Evolutionary conservation across 2,113 vertebrate species (phyloP).

Genomic region (Chinchilla lanigera): DNA sequence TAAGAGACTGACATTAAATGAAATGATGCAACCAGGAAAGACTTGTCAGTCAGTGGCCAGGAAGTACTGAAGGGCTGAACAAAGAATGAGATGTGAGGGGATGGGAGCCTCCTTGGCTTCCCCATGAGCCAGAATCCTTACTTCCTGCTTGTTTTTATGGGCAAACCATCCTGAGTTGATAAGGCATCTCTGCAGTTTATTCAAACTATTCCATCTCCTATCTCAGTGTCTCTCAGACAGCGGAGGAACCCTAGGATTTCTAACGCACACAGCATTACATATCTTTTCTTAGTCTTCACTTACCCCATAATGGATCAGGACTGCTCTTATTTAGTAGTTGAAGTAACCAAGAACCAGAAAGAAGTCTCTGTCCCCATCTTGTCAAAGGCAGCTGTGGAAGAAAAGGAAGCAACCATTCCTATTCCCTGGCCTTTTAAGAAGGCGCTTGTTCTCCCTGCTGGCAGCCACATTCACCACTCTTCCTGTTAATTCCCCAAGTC

Average conservation of each 20-base stretch:
- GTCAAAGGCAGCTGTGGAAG: background rate
- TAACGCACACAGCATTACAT: fast-evolving
- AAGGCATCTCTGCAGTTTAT: background rate
- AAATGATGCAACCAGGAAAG: background rate
- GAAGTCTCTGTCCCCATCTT: background rate
- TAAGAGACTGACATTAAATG: background rate
- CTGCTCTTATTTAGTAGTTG: background rate
- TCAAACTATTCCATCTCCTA: background rate
- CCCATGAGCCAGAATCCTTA: background rate
- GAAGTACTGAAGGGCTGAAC: background rate
- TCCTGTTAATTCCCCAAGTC: background rate
- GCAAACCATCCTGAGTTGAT: background rate
- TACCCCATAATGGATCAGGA: background rate
- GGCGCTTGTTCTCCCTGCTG: background rate
- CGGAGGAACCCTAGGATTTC: background rate
- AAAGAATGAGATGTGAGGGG: fast-evolving
- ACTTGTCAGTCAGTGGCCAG: background rate
- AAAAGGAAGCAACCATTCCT: no score
- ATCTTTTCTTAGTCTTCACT: background rate
- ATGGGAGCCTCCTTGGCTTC: background rate
- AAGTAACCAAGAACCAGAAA: background rate
- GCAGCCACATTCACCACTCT: background rate
- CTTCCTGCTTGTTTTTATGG: background rate
- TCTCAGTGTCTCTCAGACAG: background rate
- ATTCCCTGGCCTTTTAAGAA: background rate